phyloP scores from a whole-genome alignment of 2,113 vertebrate genomes.

The Centropus bengalensis region DNA sequence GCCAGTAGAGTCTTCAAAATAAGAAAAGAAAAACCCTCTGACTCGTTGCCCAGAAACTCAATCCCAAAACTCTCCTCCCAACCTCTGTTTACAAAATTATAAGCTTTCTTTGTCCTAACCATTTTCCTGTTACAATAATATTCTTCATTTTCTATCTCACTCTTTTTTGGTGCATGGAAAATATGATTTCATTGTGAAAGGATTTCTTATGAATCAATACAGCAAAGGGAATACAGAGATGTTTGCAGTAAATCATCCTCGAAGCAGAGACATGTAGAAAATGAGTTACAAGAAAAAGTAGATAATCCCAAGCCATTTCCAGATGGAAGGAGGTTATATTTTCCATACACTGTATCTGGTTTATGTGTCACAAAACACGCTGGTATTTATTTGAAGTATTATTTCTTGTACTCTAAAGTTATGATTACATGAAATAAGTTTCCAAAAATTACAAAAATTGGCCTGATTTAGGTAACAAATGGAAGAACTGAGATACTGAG shows the following conservation, averaged over 20 bases:
- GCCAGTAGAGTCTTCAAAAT: conserved; percentile 56
- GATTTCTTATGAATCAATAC: conserved; percentile 74
- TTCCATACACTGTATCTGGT: conserved; percentile 54
- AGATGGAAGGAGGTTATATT: conserved; percentile 65
- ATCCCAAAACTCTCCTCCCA: conserved; percentile 64
- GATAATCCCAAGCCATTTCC: conserved; percentile 65
- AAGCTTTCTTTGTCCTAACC: conserved; percentile 76
- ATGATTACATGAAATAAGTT: conserved; percentile 37
- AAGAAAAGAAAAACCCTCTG: conserved; percentile 62
- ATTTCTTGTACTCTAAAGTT: not conserved
- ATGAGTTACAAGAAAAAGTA: conserved; percentile 60
- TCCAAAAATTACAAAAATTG: conserved; percentile 60
- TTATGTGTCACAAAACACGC: conserved; percentile 55
- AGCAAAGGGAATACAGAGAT: conserved; percentile 55
- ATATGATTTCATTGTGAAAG: conserved; percentile 74
- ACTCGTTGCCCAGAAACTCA: conserved; percentile 68
- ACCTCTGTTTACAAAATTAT: conserved; percentile 82
- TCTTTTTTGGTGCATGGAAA: conserved; percentile 71
- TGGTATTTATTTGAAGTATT: conserved; percentile 59
- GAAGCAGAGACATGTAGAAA: conserved; percentile 46
- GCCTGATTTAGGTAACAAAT: conserved; percentile 53
- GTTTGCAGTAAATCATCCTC: conserved; percentile 64
- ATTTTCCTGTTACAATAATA: conserved; percentile 77
- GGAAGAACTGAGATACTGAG: conserved; percentile 44
- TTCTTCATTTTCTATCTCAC: conserved; percentile 60